Evolutionary conservation across 1,140 invertebrate species (phyloP), one percentile per base, ranked within the genome.

Genomic region (Ruditapes philippinarum): DNA sequence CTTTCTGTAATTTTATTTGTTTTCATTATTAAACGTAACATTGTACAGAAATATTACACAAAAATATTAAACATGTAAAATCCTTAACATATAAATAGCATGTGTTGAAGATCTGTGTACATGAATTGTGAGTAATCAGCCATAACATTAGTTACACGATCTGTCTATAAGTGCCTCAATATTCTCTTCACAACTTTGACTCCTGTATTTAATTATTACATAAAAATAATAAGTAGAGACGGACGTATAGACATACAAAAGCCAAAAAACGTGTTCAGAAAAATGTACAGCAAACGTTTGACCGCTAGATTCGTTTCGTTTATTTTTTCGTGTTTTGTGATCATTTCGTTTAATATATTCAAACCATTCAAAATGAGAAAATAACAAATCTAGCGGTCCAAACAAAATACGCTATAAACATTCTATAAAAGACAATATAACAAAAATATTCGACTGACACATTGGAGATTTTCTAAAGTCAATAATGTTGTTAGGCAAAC

Each of bases 261-360:
- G 80, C 80, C 60, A 82, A 82, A 76, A 82, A 65, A 82, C 80
- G 80, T 82, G 80, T 82, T 51, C 60, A 68, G 62, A 82, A 68
- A 82, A 68, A 82, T 42, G 38, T 65, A 82, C 80, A 82, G 80
- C 62, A 82, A 42, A 57, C 80, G 38, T 17, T 14, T 28, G 60
- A 49, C 80, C 1, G 36, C 38, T 36, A 82, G 60, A 68, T 38
- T 28, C 22, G 62, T 82, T 65, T 40, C 38, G n/a, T 31, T 17
- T 25, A 40, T 19, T 4, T 38, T 33, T 31, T 19, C 42, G 42
- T 45, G 14, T 45, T 45, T 45, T 45, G 5, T 5, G 42, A 7
- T 7, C 42, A 45, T 45, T 45, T 14, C 42, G 42, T 7, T 5
- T 45, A 14, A 45, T 45, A 45, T 14, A 45, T 45, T 7, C 42